phyloP scores from a whole-genome alignment of 2,113 vertebrate species.

The Ptychochromis oligacanthus region DNA sequence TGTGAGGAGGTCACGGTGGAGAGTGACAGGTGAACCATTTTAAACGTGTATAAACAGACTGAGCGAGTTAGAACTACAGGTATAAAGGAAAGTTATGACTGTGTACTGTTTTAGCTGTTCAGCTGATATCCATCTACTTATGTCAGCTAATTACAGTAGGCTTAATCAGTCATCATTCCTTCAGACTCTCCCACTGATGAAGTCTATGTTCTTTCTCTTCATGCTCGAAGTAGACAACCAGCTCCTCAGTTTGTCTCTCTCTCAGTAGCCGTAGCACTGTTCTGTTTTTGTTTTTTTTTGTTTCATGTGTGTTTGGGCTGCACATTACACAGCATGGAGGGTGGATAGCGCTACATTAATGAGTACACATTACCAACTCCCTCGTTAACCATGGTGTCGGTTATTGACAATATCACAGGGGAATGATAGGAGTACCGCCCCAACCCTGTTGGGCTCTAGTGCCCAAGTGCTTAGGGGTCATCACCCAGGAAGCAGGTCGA shows the following conservation, averaged over 20 bases:
- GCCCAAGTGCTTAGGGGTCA: accelerated
- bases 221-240: neutral
- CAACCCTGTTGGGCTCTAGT: neutral
- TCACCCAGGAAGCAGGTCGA: neutral
- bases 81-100: neutral
- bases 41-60: neutral
- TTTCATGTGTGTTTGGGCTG: neutral
- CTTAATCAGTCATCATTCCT: too few species aligned
- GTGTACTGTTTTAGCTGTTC: neutral
- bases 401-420: accelerated
- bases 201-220: neutral
- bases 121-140: too few species aligned
- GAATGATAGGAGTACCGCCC: accelerated
- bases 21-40: neutral
- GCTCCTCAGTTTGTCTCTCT: neutral
- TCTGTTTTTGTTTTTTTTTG: neutral
- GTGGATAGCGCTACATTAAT: neutral
- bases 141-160: too few species aligned
- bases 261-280: neutral
- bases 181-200: neutral
- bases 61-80: neutral
- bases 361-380: neutral
- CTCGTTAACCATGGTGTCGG: neutral
- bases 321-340: neutral
- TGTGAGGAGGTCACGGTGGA: neutral